Base-by-base conservation (phyloP, 2,888 invertebrate genomes). In the Euzetes globulus region DNA sequence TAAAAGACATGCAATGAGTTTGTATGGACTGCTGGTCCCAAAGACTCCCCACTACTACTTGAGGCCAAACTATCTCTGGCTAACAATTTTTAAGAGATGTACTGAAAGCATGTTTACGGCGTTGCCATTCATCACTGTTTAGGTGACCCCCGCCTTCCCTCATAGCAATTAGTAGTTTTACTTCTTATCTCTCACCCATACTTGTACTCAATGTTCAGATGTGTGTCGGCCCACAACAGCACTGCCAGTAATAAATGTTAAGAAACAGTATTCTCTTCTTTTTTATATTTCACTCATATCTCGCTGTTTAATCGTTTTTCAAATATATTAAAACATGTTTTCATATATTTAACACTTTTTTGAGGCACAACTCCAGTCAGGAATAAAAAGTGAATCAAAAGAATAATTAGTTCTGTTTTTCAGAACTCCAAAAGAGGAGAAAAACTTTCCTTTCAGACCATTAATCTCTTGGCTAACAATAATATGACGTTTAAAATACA, bases 121-220 rank as follows among this genome's bases (percentile, higher is more conserved):
- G 41, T 25, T 45, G 25, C 70, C 70, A 70, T 70, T 70, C 45
- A 70, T 70, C 70, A 70, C 45, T 7, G 11, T 19, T 70, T 41
- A 41, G 45, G 22, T 70, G 70, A 70, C 70, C 70, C 70, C 70
- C 70, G 70, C 70, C 70, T 45, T 70, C 45, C 70, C 70, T 70
- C 68, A 70, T 70, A 70, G 70, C 70, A 70, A 70, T 70, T 70
- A 70, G 70, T 70, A 70, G 70, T 70, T 27, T 58, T 47, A 47
- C 41, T 70, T 63, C 70, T 47, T 45, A 41, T 70, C 19, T 70
- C 25, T 70, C 70, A 70, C 70, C 70, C 70, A 70, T 65, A 65
- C 19, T 37, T 37, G 37, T 65, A 65, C 37, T 3, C 19, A 33
- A 65, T 37, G 37, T 65, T 33, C 22, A 37, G 33, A 22, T 70